Base-by-base conservation (phyloP, 2,113 vertebrate species). In the Pomatostomus ruficeps region DNA sequence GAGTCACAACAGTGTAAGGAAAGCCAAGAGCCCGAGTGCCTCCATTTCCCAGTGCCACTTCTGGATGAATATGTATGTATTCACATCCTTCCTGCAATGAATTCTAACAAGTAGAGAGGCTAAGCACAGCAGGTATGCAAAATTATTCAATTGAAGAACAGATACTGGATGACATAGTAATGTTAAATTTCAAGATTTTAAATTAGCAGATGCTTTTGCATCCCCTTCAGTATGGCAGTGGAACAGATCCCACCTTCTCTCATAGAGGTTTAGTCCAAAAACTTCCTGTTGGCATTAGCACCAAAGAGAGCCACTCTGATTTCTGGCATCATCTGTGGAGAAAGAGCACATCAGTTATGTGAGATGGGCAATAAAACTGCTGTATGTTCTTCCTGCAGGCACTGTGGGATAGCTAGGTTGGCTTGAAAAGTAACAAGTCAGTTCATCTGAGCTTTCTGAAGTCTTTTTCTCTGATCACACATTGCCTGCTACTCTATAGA, bases 311-410 rank as follows among this genome's bases (percentile, higher is more conserved):
- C 97, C 91, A 98, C 98, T 96, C 99, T 97, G 91, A 99, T 98
- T 93, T 99, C 99, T 93, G 99, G 99, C 98, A 99, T 99, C 99
- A 99, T 99, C 99, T 99, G 98, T 91, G 40, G 82, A 96, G 59
- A 94, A 65, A 95, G 48, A 42, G 61, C 33, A 71, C 40, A 83
- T 29, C 43, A 61, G 72, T 74, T 86, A 70, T 2, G 67, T 13
- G 59, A 58, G 51, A 46, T 1, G 14, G 76, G 58, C 89, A 96
- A 79, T 16, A 43, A 28, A 80, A 58, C 8, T 19, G 26, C 51
- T 25, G 35, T 17, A 22, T 21, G 18, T 36, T 89, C 61, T 33
- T 82, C 33, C 6, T 54, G 51, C 29, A 76, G 81, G 46, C 45
- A 65, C n/a, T 45, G 48, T 15, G 26, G 45, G 59, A 48, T 22